Conservation (phyloP, 2,797 vertebrate species). For the Onychomys torridus region DNA sequence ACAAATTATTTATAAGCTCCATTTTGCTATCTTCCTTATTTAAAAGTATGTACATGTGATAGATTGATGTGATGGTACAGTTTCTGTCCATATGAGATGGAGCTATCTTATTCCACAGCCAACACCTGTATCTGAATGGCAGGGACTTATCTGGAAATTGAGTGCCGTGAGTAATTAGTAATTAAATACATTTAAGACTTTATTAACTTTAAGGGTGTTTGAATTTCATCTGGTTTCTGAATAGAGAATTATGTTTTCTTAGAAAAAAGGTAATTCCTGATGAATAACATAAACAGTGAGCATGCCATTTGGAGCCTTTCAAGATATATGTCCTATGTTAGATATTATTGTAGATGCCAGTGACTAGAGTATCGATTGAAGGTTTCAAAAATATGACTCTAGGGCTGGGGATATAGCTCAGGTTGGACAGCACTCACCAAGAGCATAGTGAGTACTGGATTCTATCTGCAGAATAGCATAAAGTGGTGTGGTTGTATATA, state of each 20-base stretch:
- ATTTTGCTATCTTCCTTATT: background rate
- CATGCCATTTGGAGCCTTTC: background rate
- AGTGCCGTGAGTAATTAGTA: background rate
- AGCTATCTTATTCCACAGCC: background rate
- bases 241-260: background rate
- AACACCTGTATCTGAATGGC: conserved; percentile 20
- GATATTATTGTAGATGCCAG: background rate
- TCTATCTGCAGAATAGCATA: background rate
- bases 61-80: background rate
- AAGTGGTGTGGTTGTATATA: background rate
- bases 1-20: background rate
- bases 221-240: background rate
- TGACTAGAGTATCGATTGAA: background rate
- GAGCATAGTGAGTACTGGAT: background rate
- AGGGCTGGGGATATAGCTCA: background rate
- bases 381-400: background rate
- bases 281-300: background rate
- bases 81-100: background rate
- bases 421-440: too few species aligned
- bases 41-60: conserved; percentile 19
- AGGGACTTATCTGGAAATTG: background rate
- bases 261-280: background rate
- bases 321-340: background rate
- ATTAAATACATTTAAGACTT: background rate
- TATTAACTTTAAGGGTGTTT: background rate